Conservation (phyloP, 2,888 invertebrate species). For the Emmelina monodactyla region DNA sequence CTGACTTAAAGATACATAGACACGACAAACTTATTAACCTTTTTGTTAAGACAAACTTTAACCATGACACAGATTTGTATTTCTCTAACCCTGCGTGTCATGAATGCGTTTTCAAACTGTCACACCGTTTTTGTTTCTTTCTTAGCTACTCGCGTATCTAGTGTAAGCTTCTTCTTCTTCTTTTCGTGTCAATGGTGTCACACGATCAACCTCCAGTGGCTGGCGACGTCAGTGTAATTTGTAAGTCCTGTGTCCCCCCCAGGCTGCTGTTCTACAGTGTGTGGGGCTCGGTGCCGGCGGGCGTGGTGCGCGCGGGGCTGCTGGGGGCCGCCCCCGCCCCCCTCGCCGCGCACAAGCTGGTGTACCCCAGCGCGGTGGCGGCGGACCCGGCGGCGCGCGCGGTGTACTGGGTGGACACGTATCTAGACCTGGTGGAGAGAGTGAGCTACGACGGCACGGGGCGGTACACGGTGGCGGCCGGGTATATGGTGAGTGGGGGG, state of each 20-base stretch:
- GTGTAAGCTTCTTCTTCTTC: too few species aligned
- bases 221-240: too few species aligned
- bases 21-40: too few species aligned
- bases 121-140: too few species aligned
- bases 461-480: constrained; percentile 67
- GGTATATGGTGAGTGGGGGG: constrained; percentile 54
- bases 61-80: too few species aligned
- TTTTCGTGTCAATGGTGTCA: too few species aligned
- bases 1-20: too few species aligned
- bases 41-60: too few species aligned
- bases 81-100: too few species aligned
- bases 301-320: constrained; percentile 70
- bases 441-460: constrained; percentile 78
- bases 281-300: constrained; percentile 72
- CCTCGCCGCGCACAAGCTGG: constrained; percentile 74
- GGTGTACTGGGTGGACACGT: constrained; percentile 84
- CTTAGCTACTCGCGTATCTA: too few species aligned
- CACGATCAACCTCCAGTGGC: too few species aligned
- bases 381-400: constrained; percentile 75
- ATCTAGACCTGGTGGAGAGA: constrained; percentile 80
- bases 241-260: constrained; percentile 7
- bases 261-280: constrained; percentile 80
- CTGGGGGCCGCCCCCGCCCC: constrained; percentile 68
- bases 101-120: too few species aligned
- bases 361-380: constrained; percentile 78